A percentile compares a stretch with the other conserved stretches of the same genome.
Conservation (phyloP, 2,888 invertebrate genomes). For the Melipona beecheii region DNA sequence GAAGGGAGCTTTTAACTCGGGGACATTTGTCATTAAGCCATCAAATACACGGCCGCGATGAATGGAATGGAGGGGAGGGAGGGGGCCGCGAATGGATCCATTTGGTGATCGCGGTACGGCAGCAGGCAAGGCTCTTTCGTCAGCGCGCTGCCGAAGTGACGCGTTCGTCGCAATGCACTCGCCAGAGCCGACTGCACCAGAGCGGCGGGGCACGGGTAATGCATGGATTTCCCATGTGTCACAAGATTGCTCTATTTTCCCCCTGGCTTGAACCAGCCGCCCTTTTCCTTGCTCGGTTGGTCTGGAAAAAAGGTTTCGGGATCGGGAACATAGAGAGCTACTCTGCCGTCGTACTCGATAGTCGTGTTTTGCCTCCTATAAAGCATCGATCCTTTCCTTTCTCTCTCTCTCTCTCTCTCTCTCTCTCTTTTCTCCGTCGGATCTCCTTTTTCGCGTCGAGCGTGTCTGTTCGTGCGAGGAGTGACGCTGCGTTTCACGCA, state of each 20-base stretch:
- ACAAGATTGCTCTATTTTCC: slow-evolving; percentile 66
- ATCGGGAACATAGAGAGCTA: slow-evolving; percentile 61
- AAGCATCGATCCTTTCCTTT: slow-evolving; percentile 36
- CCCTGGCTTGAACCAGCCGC: slow-evolving; percentile 58
- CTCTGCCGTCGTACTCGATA: slow-evolving; percentile 45
- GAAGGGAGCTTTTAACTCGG: slow-evolving; percentile 35
- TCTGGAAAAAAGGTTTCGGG: slow-evolving; percentile 59
- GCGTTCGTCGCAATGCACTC: slow-evolving; percentile 46
- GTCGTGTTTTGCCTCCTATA: slow-evolving; percentile 39
- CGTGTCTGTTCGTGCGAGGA: not conserved
- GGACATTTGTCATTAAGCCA: slow-evolving; percentile 49
- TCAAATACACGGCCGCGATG: slow-evolving; percentile 32
- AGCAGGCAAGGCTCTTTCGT: slow-evolving; percentile 5
- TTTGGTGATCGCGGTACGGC: slow-evolving; percentile 45
- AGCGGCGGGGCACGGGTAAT: slow-evolving; percentile 45
- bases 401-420: no score
- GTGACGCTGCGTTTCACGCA: slow-evolving; percentile 30
- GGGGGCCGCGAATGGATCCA: slow-evolving; percentile 37
- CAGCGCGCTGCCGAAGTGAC: slow-evolving; percentile 13
- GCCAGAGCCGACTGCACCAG: slow-evolving; percentile 33
- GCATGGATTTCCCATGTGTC: slow-evolving; percentile 69
- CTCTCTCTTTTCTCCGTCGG: not conserved
- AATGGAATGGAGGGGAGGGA: not conserved
- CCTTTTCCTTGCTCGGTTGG: slow-evolving; percentile 65
- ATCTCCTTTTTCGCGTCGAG: slow-evolving; percentile 16